phyloP scores from a whole-genome alignment of 2,888 invertebrate genomes.

The Gastrophysa polygoni region DNA sequence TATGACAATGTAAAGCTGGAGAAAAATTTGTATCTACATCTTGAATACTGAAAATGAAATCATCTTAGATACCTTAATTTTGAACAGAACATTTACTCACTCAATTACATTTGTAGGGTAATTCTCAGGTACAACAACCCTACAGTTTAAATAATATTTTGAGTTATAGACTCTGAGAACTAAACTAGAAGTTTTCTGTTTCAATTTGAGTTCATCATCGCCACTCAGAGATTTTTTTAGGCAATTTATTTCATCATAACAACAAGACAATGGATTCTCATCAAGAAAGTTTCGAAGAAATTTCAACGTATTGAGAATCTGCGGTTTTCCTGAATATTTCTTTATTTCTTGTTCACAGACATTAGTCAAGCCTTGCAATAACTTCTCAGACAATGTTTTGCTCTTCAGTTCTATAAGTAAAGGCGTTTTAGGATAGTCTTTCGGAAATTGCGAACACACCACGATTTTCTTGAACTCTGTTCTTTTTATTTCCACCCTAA shows the following conservation, averaged over 20 bases:
- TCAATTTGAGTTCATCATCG: slow-evolving; percentile 67
- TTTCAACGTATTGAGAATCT: slow-evolving; percentile 64
- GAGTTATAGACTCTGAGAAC: slow-evolving; percentile 64
- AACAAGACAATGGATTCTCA: slow-evolving; percentile 74
- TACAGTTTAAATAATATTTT: slow-evolving; percentile 67
- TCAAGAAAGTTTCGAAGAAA: slow-evolving; percentile 70
- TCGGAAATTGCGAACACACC: slow-evolving; percentile 70
- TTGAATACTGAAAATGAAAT: slow-evolving; percentile 60
- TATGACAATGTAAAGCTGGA: slow-evolving; percentile 64
- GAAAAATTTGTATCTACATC: slow-evolving; percentile 71
- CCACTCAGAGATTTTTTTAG: slow-evolving; percentile 62
- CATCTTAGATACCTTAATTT: neutral
- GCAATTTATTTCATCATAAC: slow-evolving; percentile 71
- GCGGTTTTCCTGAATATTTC: slow-evolving; percentile 65
- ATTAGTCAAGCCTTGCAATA: slow-evolving; percentile 66
- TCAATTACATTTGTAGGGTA: slow-evolving; percentile 65
- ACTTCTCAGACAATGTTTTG: slow-evolving; percentile 68
- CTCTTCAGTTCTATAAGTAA: slow-evolving; percentile 73
- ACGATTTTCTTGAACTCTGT: slow-evolving; percentile 68
- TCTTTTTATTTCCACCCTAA: slow-evolving; percentile 70
- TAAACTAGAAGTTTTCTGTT: slow-evolving; percentile 69
- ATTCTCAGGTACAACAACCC: slow-evolving; percentile 66
- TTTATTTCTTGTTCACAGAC: slow-evolving; percentile 68
- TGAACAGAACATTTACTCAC: slow-evolving; percentile 51
- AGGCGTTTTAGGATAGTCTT: slow-evolving; percentile 65